A percentile compares a stretch with the other conserved stretches of the same genome.
Evolutionary conservation across 2,888 invertebrate genomes (phyloP).

Genomic region (Myopa testacea): DNA sequence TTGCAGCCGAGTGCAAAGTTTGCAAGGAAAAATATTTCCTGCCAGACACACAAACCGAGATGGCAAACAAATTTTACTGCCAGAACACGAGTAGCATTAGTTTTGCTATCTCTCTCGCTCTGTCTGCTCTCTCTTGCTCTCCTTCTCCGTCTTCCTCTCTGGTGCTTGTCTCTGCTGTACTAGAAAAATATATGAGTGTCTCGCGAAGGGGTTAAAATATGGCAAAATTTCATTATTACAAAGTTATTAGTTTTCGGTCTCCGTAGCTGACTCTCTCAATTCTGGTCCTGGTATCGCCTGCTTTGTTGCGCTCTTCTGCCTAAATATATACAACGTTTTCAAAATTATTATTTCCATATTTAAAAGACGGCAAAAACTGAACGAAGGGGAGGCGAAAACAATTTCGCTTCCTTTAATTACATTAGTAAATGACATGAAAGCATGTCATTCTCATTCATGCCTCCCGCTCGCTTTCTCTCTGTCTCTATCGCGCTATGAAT

Average conservation of each 20-base stretch:
- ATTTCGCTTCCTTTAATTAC: slow-evolving; percentile 33
- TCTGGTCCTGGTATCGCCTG: background rate
- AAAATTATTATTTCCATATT: slow-evolving; percentile 20
- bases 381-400: background rate
- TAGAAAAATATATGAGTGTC: background rate
- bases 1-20: background rate
- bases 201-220: slow-evolving; percentile 11
- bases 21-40: background rate
- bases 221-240: slow-evolving; percentile 36
- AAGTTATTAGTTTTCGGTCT: slow-evolving; percentile 33
- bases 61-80: slow-evolving; percentile 15
- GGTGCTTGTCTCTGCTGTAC: background rate
- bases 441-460: slow-evolving; percentile 6
- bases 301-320: background rate
- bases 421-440: slow-evolving; percentile 35
- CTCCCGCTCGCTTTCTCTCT: background rate
- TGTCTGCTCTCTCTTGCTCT: background rate
- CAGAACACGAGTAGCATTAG: slow-evolving; percentile 16
- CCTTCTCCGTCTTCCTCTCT: background rate
- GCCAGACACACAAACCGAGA: background rate
- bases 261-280: background rate
- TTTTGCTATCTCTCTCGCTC: background rate
- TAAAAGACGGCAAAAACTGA: background rate
- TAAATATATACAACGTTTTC: slow-evolving; percentile 22
- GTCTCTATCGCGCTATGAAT: background rate